These are phyloP conservation scores for Panopea generosa DNA, from an alignment of 2,888 invertebrate genomes.

Conservation along the genomic window DNA sequence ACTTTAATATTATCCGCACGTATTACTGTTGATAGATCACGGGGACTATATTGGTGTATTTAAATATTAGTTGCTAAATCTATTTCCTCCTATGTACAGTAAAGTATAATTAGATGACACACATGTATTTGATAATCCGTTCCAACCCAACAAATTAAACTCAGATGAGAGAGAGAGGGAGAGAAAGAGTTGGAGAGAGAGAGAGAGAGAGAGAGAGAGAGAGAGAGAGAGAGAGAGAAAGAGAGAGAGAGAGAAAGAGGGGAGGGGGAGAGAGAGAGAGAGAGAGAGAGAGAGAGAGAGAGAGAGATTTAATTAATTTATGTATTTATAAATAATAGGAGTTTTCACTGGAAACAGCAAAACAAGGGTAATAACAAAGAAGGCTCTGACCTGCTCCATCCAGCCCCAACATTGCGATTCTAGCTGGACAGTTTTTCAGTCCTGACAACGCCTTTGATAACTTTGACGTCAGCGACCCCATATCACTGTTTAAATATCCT, in stretches of 20 bases:
- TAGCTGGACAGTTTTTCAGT: conserved; percentile 55
- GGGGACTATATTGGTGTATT: too few species aligned
- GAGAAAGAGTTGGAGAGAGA: too few species aligned
- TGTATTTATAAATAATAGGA: too few species aligned
- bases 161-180: not conserved
- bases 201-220: conserved; percentile 15
- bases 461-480: conserved; percentile 57
- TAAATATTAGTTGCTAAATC: too few species aligned
- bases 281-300: not conserved
- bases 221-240: conserved; percentile 21
- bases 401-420: conserved; percentile 62
- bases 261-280: not conserved
- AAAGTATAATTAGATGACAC: too few species aligned
- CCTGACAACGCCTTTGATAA: conserved; percentile 49
- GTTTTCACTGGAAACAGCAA: too few species aligned
- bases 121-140: too few species aligned
- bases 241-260: conserved; percentile 18
- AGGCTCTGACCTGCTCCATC: conserved; percentile 62
- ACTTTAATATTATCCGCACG: too few species aligned
- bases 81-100: too few species aligned
- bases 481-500: conserved; percentile 2
- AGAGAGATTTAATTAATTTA: too few species aligned
- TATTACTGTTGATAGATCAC: too few species aligned
- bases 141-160: not conserved
- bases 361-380: too few species aligned